Evolutionary conservation across 1,140 invertebrate genomes (phyloP).

Genomic region (Calephelis virginiensis): DNA sequence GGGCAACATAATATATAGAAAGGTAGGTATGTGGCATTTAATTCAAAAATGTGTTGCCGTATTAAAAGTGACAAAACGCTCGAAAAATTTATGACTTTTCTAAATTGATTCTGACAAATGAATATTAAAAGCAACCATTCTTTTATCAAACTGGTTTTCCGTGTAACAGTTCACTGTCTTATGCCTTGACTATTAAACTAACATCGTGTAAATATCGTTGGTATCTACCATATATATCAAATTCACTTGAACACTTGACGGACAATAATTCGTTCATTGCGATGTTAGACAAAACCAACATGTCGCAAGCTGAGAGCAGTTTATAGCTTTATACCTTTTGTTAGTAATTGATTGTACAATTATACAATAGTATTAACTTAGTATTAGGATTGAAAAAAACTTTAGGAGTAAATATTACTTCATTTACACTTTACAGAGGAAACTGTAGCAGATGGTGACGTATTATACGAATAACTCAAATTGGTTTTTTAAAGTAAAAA

Average conservation of each 20-base stretch:
- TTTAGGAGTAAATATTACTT: too few relatives aligned
- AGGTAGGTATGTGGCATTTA: too few relatives aligned
- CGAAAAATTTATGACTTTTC: too few relatives aligned
- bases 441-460: too few relatives aligned
- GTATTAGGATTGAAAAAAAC: too few relatives aligned
- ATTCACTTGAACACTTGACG: constrained; percentile 6
- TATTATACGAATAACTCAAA: too few relatives aligned
- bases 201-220: constrained; percentile 11
- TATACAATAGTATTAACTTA: background rate
- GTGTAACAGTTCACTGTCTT: background rate
- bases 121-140: background rate
- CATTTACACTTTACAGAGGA: too few relatives aligned
- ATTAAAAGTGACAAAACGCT: too few relatives aligned
- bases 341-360: constrained; percentile 11
- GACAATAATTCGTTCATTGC: constrained; percentile 12
- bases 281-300: constrained; percentile 13
- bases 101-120: background rate
- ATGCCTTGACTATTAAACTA: background rate
- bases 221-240: constrained; percentile 14
- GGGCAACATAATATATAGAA: too few relatives aligned
- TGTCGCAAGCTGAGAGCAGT: constrained; percentile 10
- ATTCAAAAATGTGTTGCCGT: too few relatives aligned
- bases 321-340: constrained; percentile 16
- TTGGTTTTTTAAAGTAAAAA: too few relatives aligned
- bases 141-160: background rate